These are phyloP conservation scores for Peromyscus eremicus DNA, from an alignment of 2,797 vertebrate genomes.

Conservation along the genomic window DNA sequence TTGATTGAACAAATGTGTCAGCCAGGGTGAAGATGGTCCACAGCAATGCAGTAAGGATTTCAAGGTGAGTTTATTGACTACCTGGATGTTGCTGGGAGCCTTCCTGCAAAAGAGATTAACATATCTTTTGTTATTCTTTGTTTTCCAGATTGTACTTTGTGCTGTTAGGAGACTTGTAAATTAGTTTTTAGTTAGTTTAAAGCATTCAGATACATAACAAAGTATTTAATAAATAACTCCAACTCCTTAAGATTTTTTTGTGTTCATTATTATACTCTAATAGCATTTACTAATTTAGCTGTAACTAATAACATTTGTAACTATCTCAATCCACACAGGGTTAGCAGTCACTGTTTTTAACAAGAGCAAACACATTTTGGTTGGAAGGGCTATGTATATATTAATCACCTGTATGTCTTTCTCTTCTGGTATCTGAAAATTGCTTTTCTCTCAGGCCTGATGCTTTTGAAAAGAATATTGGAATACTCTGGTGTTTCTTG, in stretches of 20 bases:
- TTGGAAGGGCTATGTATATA: neutral
- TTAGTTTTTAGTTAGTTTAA: slow-evolving; percentile 56
- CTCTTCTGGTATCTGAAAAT: slow-evolving; percentile 35
- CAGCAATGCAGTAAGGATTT: neutral
- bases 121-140: slow-evolving; percentile 7
- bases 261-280: neutral
- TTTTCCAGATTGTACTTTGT: neutral
- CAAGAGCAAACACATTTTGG: neutral
- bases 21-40: neutral
- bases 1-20: neutral
- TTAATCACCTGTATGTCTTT: neutral
- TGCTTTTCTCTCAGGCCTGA: neutral
- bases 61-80: neutral
- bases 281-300: slow-evolving; percentile 7
- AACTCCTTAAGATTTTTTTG: neutral
- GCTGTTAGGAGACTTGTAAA: neutral
- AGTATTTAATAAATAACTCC: neutral
- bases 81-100: neutral
- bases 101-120: neutral
- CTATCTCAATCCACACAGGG: neutral
- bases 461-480: slow-evolving; percentile 38
- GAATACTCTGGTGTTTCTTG: neutral
- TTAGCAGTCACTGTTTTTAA: slow-evolving; percentile 2
- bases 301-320: neutral
- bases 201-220: slow-evolving; percentile 12